These are phyloP conservation scores for Nomada ferruginata DNA, from an alignment of 2,888 invertebrate genomes.

Conservation along the genomic window DNA sequence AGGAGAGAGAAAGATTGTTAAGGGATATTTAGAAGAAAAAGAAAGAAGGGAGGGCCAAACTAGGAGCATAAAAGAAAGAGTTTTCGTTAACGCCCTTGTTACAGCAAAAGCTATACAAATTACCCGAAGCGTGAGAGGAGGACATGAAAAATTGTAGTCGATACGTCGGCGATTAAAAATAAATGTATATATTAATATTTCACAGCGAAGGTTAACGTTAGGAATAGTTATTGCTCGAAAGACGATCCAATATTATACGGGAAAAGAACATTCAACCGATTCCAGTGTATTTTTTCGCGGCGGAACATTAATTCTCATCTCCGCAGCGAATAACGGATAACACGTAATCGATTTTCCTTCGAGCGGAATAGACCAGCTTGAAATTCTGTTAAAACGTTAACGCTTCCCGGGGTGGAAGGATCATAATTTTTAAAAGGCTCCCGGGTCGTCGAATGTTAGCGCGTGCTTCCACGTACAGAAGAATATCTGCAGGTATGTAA, in stretches of 20 bases:
- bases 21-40: too few relatives aligned
- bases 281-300: neutral
- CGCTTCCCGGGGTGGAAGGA: slow-evolving; percentile 27
- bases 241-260: neutral
- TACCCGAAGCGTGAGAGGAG: too few relatives aligned
- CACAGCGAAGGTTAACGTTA: too few relatives aligned
- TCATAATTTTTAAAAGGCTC: slow-evolving; percentile 45
- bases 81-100: too few relatives aligned
- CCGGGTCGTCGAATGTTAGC: neutral
- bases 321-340: slow-evolving; percentile 18
- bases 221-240: too few relatives aligned
- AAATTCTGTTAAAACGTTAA: slow-evolving; percentile 37
- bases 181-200: too few relatives aligned
- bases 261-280: neutral
- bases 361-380: slow-evolving; percentile 13
- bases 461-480: neutral
- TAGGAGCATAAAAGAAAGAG: too few relatives aligned
- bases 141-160: too few relatives aligned
- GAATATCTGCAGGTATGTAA: neutral
- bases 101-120: too few relatives aligned
- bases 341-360: slow-evolving; percentile 35
- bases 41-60: too few relatives aligned
- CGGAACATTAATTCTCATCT: slow-evolving; percentile 27
- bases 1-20: too few relatives aligned
- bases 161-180: too few relatives aligned